Conservation (phyloP, 2,797 vertebrate species). For the Simalia tracyae region DNA sequence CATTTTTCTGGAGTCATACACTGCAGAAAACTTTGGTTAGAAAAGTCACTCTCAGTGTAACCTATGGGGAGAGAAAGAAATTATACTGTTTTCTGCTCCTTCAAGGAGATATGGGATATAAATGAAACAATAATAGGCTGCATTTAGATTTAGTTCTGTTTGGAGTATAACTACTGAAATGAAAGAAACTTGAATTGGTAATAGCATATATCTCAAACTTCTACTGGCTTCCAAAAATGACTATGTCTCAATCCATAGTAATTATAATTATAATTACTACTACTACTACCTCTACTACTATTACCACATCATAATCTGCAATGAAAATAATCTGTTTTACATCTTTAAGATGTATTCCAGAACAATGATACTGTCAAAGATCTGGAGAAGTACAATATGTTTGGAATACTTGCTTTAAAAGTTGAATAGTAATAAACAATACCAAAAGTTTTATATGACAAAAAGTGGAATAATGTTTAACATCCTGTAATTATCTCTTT, state of each 20-base stretch:
- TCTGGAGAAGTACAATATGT: not conserved
- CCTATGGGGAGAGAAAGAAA: not conserved
- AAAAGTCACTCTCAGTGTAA: not conserved
- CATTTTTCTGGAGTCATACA: not conserved
- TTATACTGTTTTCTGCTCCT: not conserved
- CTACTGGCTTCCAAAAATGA: not conserved
- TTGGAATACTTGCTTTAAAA: not conserved
- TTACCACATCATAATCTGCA: not conserved
- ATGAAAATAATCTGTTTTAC: not conserved
- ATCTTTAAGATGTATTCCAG: not conserved
- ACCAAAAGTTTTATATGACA: not conserved
- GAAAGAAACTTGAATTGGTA: not conserved
- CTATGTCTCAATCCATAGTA: not conserved
- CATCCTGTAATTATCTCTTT: not conserved
- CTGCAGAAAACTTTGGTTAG: not conserved
- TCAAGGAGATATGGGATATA: not conserved
- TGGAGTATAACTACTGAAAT: not conserved
- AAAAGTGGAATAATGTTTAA: not conserved
- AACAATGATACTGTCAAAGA: not conserved
- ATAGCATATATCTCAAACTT: not conserved
- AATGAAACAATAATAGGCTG: not conserved
- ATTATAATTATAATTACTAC: not conserved
- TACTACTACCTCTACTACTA: not conserved
- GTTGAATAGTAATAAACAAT: not conserved
- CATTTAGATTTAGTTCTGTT: not conserved